Base-by-base conservation (phyloP, 2,113 vertebrate species). In the Tretioscincus oriximinensis region DNA sequence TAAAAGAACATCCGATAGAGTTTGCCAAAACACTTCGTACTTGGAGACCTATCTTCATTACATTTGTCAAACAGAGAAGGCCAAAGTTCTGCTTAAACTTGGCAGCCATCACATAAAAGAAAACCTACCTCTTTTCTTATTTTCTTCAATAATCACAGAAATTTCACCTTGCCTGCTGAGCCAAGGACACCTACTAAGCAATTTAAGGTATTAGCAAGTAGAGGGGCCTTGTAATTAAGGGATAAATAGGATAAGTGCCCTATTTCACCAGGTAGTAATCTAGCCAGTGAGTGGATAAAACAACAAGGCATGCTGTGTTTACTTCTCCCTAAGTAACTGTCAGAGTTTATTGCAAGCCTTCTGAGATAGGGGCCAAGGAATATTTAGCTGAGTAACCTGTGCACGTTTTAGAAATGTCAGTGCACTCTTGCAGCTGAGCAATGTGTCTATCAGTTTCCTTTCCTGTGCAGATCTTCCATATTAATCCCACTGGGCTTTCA, bases 221-320 rank as follows among this genome's bases (percentile, higher is more conserved):
- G 65, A 87, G 79, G 82, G 35, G 31, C 67, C 69, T 84, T 88
- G 78, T 73, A 89, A 88, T 88, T 87, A 91, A 77, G 26, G 84
- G 76, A 49, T 83, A 91, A 86, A 24, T 78, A 28, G 22, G 68
- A 78, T 66, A 84, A 79, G 84, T 70, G 0, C 77, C 73, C 85
- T 87, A 75, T 73, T 86, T 88, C 67, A 84, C 74, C 68, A 82
- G 69, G 78, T 81, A 71, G 68, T 67, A 77, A 77, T 77, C 66
- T 73, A 81, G 7, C 61, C 80, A 85, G 78, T 73, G 76, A 78
- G 14, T 80, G 41, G 47, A 70, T 76, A 63, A 82, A 82, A 76
- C 54, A 76, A 70, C n/a, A 66, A 71, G 41, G 47, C 10, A 65
- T 47, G 72, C 51, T 74, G 64, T 79, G 68, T 64, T 81, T 78